Evolutionary conservation across 2,888 invertebrate genomes (phyloP).

Genomic region (Synanthedon vespiformis): DNA sequence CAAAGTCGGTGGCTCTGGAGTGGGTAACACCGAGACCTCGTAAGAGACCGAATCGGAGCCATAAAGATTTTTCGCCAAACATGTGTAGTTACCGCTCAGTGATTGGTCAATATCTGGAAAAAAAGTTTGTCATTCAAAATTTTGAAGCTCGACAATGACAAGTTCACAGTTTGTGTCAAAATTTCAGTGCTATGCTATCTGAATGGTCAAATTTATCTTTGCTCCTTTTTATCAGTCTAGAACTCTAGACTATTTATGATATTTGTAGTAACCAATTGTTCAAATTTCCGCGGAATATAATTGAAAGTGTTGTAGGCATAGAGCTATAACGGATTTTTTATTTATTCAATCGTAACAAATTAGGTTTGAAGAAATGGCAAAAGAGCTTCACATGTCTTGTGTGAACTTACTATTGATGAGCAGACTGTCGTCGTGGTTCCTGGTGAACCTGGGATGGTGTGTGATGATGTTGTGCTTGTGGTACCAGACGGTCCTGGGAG

Average conservation of each 20-base stretch:
- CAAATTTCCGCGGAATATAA: too few relatives aligned
- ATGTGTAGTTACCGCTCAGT: conserved; percentile 83
- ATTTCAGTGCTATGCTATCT: too few relatives aligned
- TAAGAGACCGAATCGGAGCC: conserved; percentile 87
- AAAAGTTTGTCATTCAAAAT: too few relatives aligned
- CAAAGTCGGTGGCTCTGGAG: conserved; percentile 77
- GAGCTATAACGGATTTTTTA: not conserved
- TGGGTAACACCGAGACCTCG: conserved; percentile 80
- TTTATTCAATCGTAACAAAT: not conserved
- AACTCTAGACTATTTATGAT: too few relatives aligned
- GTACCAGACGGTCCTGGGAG: conserved; percentile 56
- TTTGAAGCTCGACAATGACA: too few relatives aligned
- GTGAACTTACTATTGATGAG: conserved; percentile 47
- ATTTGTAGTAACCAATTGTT: too few relatives aligned
- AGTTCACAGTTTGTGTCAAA: too few relatives aligned
- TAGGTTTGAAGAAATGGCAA: not conserved
- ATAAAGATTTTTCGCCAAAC: conserved; percentile 84
- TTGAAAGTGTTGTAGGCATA: not conserved
- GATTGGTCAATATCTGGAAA: conserved; percentile 76
- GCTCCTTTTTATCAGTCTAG: too few relatives aligned
- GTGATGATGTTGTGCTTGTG: conserved; percentile 59
- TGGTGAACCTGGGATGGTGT: conserved; percentile 52
- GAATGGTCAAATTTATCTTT: too few relatives aligned
- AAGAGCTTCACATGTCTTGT: not conserved
- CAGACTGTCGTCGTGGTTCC: conserved; percentile 52